phyloP scores from a whole-genome alignment of 2,888 invertebrate species.

The Drosophila limbata region DNA sequence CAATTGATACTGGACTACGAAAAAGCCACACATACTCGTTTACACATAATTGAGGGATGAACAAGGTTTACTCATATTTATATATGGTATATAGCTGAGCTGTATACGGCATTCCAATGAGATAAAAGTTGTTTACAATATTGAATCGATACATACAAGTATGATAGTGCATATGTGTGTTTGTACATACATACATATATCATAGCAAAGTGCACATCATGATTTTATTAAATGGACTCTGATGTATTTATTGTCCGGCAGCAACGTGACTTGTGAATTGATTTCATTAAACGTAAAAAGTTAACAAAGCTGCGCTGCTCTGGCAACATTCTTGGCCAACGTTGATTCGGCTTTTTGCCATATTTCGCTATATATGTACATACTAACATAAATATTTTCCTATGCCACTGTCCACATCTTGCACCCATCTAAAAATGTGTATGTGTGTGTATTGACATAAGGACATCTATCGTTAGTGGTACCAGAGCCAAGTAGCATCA shows the following conservation, averaged over 20 bases:
- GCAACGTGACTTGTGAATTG: constrained; percentile 84
- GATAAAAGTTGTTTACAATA: constrained; percentile 73
- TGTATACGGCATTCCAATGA: constrained; percentile 78
- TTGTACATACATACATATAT: constrained; percentile 40
- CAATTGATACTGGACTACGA: constrained; percentile 65
- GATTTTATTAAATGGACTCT: constrained; percentile 85
- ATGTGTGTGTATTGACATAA: constrained; percentile 65
- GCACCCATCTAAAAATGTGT: constrained; percentile 9
- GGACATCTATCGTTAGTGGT: constrained; percentile 77
- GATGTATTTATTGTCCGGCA: constrained; percentile 85
- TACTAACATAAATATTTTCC: constrained; percentile 67
- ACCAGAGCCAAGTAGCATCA: constrained; percentile 56
- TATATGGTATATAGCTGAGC: constrained; percentile 28
- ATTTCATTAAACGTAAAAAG: constrained; percentile 83
- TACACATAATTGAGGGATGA: constrained; percentile 14
- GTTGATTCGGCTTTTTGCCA: constrained; percentile 44
- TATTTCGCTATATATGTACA: constrained; percentile 52
- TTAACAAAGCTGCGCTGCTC: constrained; percentile 71
- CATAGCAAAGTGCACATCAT: constrained; percentile 83
- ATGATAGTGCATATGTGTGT: constrained; percentile 32
- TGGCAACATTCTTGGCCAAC: constrained; percentile 68
- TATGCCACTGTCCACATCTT: constrained; percentile 44
- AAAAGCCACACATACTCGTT: constrained; percentile 15
- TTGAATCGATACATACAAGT: constrained; percentile 62
- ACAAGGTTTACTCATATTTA: constrained; percentile 6